These are phyloP conservation scores for Yasuhikotakia modesta DNA, from an alignment of 2,797 vertebrate species.

Conservation along the genomic window DNA sequence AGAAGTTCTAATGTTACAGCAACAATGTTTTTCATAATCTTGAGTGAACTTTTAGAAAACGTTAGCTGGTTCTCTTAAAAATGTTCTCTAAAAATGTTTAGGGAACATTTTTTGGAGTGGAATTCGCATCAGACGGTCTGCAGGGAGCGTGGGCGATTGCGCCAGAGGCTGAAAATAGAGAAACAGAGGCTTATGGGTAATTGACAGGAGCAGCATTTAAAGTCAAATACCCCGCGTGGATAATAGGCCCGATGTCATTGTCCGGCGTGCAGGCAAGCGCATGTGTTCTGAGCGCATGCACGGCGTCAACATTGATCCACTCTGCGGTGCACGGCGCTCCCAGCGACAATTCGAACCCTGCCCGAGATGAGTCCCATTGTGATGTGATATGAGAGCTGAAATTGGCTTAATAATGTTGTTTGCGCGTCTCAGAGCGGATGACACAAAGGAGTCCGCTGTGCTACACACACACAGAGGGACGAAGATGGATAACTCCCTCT, in stretches of 20 bases:
- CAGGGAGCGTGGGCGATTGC: not conserved
- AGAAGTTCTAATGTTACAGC: no score
- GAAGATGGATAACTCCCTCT: not conserved
- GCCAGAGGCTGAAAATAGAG: not conserved
- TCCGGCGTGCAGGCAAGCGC: not conserved
- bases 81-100: no score
- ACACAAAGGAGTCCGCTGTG: constrained; percentile 22
- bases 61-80: no score
- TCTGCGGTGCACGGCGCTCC: not conserved
- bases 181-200: constrained; percentile 5
- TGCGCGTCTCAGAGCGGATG: not conserved
- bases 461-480: not conserved
- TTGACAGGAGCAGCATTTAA: constrained; percentile 19
- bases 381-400: constrained; percentile 22
- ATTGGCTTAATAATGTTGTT: constrained; percentile 44
- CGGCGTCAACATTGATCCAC: constrained; percentile 22
- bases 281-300: not conserved
- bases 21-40: no score
- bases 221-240: constrained; percentile 7
- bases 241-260: constrained; percentile 22
- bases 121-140: no score
- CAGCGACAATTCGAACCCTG: not conserved
- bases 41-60: no score
- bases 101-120: no score
- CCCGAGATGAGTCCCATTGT: constrained; percentile 5